Evolutionary conservation across 2,888 invertebrate species (phyloP).

Genomic region (Melanargia galathea): DNA sequence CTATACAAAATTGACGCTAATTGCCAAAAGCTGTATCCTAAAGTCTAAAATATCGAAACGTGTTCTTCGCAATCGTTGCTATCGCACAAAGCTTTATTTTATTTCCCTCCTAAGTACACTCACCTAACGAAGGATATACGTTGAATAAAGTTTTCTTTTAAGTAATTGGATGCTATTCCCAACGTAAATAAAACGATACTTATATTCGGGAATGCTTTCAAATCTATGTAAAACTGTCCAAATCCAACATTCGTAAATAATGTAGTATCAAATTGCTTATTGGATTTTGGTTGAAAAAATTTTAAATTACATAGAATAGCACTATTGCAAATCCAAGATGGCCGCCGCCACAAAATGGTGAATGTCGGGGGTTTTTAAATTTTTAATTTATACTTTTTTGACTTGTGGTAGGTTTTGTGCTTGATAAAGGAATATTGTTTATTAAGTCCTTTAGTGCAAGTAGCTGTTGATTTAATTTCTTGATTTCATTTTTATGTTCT

Average conservation of each 20-base stretch:
- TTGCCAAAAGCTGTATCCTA: constrained; percentile 1
- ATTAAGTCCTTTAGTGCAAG: too few species aligned
- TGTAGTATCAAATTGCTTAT: background rate
- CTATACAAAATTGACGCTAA: constrained; percentile 6
- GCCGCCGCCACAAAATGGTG: too few species aligned
- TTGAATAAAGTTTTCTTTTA: constrained; percentile 51
- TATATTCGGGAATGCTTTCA: constrained; percentile 51
- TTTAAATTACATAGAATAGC: too few species aligned
- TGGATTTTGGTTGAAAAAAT: constrained; percentile 5
- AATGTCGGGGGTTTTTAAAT: too few species aligned
- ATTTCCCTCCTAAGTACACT: constrained; percentile 52
- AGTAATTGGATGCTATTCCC: constrained; percentile 71
- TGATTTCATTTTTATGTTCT: too few species aligned
- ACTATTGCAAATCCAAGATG: too few species aligned
- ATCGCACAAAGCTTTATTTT: constrained; percentile 43
- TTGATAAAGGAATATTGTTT: too few species aligned
- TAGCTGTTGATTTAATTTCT: too few species aligned
- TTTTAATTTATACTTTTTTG: too few species aligned
- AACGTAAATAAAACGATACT: constrained; percentile 55
- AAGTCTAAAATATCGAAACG: background rate
- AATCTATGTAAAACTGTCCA: constrained; percentile 41
- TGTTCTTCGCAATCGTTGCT: constrained; percentile 5
- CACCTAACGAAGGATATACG: constrained; percentile 50
- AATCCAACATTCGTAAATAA: constrained; percentile 18
- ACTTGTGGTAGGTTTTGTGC: too few species aligned